Evolutionary conservation across 2,797 vertebrate genomes (phyloP).

Genomic region (Sylvilagus floridanus): DNA sequence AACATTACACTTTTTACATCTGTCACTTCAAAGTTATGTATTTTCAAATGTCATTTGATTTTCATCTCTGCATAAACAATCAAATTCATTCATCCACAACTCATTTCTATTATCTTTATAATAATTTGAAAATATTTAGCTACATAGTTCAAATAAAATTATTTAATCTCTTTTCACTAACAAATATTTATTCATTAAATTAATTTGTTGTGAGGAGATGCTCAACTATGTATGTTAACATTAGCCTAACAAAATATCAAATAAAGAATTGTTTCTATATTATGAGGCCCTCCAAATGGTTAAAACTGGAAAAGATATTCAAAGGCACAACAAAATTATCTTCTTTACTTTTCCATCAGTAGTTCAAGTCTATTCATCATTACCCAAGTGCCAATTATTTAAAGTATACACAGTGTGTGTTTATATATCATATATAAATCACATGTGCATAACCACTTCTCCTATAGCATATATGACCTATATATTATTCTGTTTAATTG

Average conservation of each 20-base stretch:
- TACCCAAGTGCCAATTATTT: neutral
- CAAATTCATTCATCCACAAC: conserved; percentile 50
- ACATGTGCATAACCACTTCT: neutral
- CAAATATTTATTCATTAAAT: conserved; percentile 11
- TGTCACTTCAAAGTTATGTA: neutral
- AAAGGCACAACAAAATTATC: neutral
- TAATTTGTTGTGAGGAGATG: conserved; percentile 45
- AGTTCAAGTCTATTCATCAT: neutral
- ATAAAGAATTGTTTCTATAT: neutral
- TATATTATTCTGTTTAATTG: neutral
- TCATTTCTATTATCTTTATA: conserved; percentile 60
- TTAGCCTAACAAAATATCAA: neutral
- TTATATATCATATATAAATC: neutral
- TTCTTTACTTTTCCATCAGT: neutral
- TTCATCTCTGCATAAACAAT: conserved; percentile 50
- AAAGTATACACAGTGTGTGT: neutral
- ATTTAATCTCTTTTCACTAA: conserved; percentile 7
- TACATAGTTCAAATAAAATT: conserved; percentile 52
- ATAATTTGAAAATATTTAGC: conserved; percentile 62
- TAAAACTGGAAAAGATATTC: neutral
- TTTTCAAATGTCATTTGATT: conserved; percentile 36
- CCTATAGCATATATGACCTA: neutral
- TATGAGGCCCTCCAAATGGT: neutral
- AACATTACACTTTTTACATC: neutral
- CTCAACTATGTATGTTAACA: neutral